These are phyloP conservation scores for Luffia ferchaultella DNA, from an alignment of 2,888 invertebrate genomes.

Conservation along the genomic window DNA sequence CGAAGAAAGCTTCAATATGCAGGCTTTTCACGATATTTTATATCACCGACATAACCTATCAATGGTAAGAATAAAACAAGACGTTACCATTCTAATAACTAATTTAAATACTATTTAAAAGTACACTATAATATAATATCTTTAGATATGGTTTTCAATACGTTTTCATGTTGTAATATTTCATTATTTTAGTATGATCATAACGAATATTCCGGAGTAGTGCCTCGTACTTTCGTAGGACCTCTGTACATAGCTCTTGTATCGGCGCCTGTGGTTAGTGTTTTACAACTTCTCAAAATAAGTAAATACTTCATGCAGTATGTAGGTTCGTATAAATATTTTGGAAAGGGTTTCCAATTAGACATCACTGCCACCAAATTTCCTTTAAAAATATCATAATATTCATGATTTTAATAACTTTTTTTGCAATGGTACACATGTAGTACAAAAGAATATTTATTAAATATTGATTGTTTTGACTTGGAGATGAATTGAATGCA, in stretches of 20 bases:
- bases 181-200: constrained; percentile 82
- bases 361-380: no score
- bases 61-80: constrained; percentile 67
- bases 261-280: constrained; percentile 77
- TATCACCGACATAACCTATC: constrained; percentile 86
- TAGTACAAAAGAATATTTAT: no score
- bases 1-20: constrained; percentile 98
- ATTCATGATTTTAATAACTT: no score
- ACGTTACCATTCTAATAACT: constrained; percentile 13
- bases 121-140: no score
- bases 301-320: constrained; percentile 91
- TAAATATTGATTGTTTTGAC: no score
- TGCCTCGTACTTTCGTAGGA: constrained; percentile 95
- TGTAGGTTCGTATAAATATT: constrained; percentile 75
- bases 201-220: constrained; percentile 96
- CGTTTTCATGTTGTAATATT: neutral
- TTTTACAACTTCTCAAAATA: constrained; percentile 72
- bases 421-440: no score
- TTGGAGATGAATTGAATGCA: no score
- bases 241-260: constrained; percentile 82
- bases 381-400: no score
- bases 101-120: no score
- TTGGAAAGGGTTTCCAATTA: no score
- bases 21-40: constrained; percentile 97
- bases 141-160: no score